Conservation (phyloP, 2,113 vertebrate species). For the Pedetes capensis region DNA sequence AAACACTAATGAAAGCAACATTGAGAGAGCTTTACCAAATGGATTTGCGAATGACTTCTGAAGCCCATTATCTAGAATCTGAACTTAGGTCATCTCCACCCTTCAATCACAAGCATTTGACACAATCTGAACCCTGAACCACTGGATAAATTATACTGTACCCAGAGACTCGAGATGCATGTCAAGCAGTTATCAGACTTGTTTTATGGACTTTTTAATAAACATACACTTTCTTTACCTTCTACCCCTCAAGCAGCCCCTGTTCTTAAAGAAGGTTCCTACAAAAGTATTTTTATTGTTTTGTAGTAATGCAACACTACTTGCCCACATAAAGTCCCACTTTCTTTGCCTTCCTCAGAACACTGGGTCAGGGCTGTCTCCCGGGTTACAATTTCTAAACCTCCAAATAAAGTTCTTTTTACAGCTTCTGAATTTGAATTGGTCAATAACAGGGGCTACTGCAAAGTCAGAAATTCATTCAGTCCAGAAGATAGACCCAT, state of each 20-base stretch:
- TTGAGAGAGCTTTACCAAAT: background rate
- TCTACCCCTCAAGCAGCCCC: background rate
- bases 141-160: background rate
- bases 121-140: background rate
- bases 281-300: background rate
- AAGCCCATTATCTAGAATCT: background rate
- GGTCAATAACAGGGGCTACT: background rate
- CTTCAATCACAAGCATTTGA: background rate
- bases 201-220: background rate
- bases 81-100: background rate
- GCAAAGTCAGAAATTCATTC: background rate
- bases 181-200: background rate
- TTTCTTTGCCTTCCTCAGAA: background rate
- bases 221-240: background rate
- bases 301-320: background rate
- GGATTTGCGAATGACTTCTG: too few species aligned
- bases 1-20: background rate
- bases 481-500: background rate
- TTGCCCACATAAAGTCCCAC: background rate
- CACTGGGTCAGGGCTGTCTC: background rate
- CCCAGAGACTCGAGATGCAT: background rate
- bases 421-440: background rate
- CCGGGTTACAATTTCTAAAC: background rate
- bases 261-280: background rate
- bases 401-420: background rate